phyloP scores from a whole-genome alignment of 2,888 invertebrate genomes.

The Drosophila putrida region DNA sequence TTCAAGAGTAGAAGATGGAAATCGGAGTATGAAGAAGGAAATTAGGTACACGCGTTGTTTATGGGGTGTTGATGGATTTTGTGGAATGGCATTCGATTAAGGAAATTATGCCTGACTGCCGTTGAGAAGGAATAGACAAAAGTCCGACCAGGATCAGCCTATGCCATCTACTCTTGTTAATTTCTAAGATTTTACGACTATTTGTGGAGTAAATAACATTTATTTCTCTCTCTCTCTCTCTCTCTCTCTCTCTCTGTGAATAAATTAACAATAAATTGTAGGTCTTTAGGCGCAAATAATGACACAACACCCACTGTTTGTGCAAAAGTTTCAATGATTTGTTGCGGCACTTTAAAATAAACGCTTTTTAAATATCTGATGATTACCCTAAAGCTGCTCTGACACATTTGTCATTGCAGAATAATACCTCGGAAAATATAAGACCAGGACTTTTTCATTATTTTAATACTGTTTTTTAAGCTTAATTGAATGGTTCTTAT shows the following conservation, averaged over 20 bases:
- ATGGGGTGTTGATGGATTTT: background rate
- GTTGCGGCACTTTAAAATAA: background rate
- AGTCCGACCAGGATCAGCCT: background rate
- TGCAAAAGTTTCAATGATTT: conserved; percentile 11
- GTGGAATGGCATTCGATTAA: conserved; percentile 45
- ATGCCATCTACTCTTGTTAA: conserved; percentile 26
- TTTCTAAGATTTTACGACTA: conserved; percentile 26
- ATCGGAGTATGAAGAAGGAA: conserved; percentile 49
- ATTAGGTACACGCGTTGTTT: conserved; percentile 69
- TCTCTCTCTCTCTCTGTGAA: conserved; percentile 18
- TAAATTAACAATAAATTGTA: conserved; percentile 42
- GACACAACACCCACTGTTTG: background rate
- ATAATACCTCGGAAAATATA: background rate
- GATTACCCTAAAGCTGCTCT: background rate
- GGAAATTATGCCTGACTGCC: conserved; percentile 65
- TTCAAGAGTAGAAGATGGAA: background rate
- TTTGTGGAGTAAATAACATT: conserved; percentile 34
- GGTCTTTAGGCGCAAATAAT: conserved; percentile 22
- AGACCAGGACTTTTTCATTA: background rate
- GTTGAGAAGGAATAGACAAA: conserved; percentile 10
- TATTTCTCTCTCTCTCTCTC: conserved; percentile 18
- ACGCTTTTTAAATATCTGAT: conserved; percentile 10
- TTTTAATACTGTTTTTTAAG: background rate
- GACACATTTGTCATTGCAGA: background rate
- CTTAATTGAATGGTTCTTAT: too few species aligned